Evolutionary conservation across 1,140 invertebrate species (phyloP), one percentile per base, ranked within the genome.

Genomic region (Drosophila ficusphila): DNA sequence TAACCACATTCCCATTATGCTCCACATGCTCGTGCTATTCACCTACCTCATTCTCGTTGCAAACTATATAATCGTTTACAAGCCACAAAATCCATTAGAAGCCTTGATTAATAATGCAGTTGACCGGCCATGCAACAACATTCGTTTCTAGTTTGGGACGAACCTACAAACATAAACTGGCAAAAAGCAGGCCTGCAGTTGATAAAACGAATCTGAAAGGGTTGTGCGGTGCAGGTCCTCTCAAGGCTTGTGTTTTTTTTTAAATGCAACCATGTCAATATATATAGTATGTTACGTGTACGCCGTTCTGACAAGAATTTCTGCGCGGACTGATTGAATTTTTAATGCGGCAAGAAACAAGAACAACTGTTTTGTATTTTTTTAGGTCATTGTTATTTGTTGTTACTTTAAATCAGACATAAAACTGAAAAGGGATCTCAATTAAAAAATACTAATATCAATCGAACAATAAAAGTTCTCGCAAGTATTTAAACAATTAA

Each of bases 11-110:
- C 39, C 34, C 23, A 41, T 42, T 53, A 19, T 29, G 6, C 27
- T 16, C 21, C n/a, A 25, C 58, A 19, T 29, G 6, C 27, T 16
- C 21, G 16, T 34, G 21, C 21, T 27, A 18, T 62, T 27, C 21
- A 7, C n/a, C 21, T 36, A 19, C 16, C 16, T 27, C 53, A 27
- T 60, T 33, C 39, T 9, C 25, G 51, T 46, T 41, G 19, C 51
- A 19, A 41, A 46, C 46, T 31, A 42, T 60, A 72, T 61, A 38
- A 62, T 60, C 47, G 56, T 65, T 62, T 48, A 53, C 71, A 44
- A 74, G 70, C 70, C 71, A 64, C 58, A 65, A 64, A 74, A 49
- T 23, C 71, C 71, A 74, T 74, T 74, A 74, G 51, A 57, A 74
- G 36, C 51, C 70, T 39, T 65, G 25, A 74, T 74, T 67, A 75